Percentiles rank a stretch among this genome's conserved stretches.
These are phyloP conservation scores for Sitobion miscanthi DNA, from an alignment of 1,140 invertebrate genomes.

Conservation along the genomic window DNA sequence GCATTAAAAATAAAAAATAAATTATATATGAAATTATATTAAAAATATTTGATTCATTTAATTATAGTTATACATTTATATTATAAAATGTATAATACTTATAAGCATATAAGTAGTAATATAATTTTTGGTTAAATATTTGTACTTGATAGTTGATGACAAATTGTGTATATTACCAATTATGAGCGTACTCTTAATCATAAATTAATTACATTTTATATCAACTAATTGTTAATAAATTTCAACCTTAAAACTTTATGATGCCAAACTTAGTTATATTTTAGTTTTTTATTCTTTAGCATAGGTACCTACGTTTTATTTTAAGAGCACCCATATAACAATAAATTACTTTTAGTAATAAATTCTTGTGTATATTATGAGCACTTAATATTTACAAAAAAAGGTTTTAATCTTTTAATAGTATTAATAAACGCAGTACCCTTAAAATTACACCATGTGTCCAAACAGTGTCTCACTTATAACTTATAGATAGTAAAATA, in stretches of 20 bases:
- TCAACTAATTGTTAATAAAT: neutral
- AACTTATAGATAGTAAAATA: neutral
- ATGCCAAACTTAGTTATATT: neutral
- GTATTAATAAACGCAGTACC: neutral
- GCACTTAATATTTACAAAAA: neutral
- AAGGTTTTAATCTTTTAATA: neutral
- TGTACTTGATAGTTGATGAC: no score
- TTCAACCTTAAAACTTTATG: neutral
- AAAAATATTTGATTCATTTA: no score
- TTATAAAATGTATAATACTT: no score
- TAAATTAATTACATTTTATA: no score
- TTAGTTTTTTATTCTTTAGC: neutral
- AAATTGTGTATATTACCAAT: no score
- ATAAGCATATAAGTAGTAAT: no score
- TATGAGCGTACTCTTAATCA: no score
- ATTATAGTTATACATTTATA: no score
- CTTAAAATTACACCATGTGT: neutral
- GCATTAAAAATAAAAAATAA: neutral
- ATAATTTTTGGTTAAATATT: no score
- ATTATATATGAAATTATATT: no score
- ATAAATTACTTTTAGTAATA: neutral
- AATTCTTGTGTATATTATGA: neutral
- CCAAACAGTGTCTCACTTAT: neutral
- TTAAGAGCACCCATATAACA: neutral
- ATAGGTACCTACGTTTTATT: neutral